A percentile compares a stretch with the other conserved stretches of the same genome.
Evolutionary conservation across 2,113 vertebrate species (phyloP).

Genomic region (Solenodon paradoxus): DNA sequence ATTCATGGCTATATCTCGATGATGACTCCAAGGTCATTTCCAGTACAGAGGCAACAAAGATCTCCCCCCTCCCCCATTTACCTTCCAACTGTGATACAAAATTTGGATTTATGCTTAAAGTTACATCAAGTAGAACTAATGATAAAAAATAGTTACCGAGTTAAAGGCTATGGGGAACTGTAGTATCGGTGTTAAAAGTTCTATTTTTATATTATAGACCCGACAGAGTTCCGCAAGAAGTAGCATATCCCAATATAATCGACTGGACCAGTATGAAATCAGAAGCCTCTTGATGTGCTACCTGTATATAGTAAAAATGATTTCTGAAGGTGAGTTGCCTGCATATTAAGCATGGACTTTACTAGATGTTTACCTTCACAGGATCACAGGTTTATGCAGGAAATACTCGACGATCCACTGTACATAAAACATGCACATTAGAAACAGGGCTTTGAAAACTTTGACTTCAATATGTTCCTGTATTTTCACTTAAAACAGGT

Average conservation of each 20-base stretch:
- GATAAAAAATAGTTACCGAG: background rate
- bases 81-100: background rate
- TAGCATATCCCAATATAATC: slow-evolving; percentile 84
- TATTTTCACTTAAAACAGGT: slow-evolving; percentile 37
- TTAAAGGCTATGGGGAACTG: slow-evolving; percentile 1
- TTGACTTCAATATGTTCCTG: background rate
- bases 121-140: slow-evolving; percentile 1
- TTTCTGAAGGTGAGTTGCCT: slow-evolving; percentile 92
- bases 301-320: slow-evolving; percentile 92
- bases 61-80: no score
- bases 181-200: background rate
- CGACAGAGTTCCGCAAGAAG: slow-evolving; percentile 88
- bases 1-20: background rate
- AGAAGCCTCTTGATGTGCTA: slow-evolving; percentile 93
- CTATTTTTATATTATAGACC: slow-evolving; percentile 76
- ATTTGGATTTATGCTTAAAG: background rate
- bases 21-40: background rate
- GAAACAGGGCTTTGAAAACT: slow-evolving; percentile 31
- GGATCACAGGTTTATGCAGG: background rate
- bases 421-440: background rate
- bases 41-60: no score
- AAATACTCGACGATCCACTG: background rate
- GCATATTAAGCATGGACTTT: background rate
- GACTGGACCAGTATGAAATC: slow-evolving; percentile 93
- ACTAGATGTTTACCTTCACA: background rate